Evolutionary conservation across 2,888 invertebrate species (phyloP).

Genomic region (Lepidocyrtinus sp.): DNA sequence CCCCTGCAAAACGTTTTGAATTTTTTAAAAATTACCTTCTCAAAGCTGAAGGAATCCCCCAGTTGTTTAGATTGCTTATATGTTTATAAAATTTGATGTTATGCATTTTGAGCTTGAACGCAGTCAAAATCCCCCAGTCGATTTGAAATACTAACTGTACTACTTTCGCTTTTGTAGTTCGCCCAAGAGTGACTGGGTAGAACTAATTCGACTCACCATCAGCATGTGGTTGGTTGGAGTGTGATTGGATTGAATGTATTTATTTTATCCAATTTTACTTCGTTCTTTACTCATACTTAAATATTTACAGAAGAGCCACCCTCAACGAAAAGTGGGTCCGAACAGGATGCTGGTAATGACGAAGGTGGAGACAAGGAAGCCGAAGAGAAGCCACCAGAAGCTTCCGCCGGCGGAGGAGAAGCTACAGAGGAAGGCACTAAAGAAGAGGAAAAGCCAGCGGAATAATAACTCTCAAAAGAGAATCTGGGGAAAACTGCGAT

Average conservation of each 20-base stretch:
- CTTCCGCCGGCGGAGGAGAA: constrained; percentile 32
- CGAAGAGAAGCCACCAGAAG: constrained; percentile 45
- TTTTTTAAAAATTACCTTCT: background rate
- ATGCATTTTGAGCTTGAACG: background rate
- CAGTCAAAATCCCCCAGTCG: constrained; percentile 27
- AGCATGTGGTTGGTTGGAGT: constrained; percentile 21
- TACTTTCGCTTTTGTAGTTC: constrained; percentile 51
- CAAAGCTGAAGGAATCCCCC: no score
- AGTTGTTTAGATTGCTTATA: no score
- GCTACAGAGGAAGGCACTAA: constrained; percentile 47
- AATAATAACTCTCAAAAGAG: no score
- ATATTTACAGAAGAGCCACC: constrained; percentile 35
- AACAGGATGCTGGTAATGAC: constrained; percentile 59
- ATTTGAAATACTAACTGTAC: constrained; percentile 19
- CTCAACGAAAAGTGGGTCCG: constrained; percentile 52
- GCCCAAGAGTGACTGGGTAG: constrained; percentile 52
- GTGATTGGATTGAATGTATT: no score
- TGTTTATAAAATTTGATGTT: no score
- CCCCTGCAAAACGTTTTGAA: background rate
- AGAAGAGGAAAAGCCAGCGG: constrained; percentile 41
- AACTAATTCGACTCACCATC: constrained; percentile 30
- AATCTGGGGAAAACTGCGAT: background rate
- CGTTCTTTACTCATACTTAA: no score
- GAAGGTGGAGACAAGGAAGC: constrained; percentile 47
- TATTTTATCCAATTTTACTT: no score